Evolutionary conservation across 2,888 invertebrate species (phyloP).

Genomic region (Zaprionus lineosus): DNA sequence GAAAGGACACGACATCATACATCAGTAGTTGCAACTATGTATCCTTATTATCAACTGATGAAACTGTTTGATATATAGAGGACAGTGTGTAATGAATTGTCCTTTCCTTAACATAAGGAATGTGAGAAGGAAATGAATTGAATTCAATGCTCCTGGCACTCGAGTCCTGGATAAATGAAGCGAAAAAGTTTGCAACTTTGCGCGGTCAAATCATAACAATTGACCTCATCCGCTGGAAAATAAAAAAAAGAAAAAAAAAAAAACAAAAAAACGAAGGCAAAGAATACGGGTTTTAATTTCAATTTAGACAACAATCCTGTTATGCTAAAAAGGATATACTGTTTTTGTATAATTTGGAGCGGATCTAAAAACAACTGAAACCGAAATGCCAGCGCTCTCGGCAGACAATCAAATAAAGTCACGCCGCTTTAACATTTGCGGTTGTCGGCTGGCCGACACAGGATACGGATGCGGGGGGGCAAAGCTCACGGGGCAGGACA

Average conservation of each 20-base stretch:
- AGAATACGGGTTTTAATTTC: conserved; percentile 55
- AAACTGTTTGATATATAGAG: no score
- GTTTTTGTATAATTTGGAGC: conserved; percentile 68
- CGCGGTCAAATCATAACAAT: conserved; percentile 30
- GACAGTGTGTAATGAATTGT: no score
- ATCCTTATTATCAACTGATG: no score
- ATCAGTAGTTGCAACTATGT: no score
- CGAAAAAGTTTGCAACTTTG: not conserved
- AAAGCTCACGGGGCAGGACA: not conserved
- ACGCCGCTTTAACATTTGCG: conserved; percentile 75
- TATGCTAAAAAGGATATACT: conserved; percentile 61
- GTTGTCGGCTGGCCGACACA: conserved; percentile 36
- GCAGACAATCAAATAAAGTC: conserved; percentile 73
- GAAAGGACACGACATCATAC: no score
- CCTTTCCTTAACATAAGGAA: no score
- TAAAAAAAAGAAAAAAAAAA: not conserved
- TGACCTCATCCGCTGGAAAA: not conserved
- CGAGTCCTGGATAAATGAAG: conserved; percentile 2
- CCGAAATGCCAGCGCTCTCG: conserved; percentile 30
- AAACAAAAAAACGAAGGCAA: not conserved
- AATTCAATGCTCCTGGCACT: no score
- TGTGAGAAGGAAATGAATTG: no score
- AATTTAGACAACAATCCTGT: conserved; percentile 61
- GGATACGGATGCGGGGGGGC: not conserved
- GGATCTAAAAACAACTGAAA: conserved; percentile 45